Base-by-base conservation (phyloP, 2,113 vertebrate species). In the Ptilorrhoa leucosticta region DNA sequence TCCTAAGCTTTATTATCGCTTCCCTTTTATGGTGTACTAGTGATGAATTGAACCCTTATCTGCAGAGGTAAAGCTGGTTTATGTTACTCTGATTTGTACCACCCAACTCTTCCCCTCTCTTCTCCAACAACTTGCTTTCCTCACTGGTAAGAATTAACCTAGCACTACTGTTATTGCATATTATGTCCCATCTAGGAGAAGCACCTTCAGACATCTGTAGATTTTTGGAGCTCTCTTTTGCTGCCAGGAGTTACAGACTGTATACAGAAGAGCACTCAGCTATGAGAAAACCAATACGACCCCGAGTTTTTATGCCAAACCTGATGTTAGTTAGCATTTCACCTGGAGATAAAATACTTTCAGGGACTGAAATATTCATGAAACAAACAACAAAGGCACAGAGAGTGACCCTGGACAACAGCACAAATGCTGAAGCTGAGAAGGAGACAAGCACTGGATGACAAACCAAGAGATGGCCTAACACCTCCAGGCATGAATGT, bases 311-410 rank as follows among this genome's bases (percentile, higher is more conserved):
- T 78, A 75, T 54, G 33, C 21, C 30, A 63, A 42, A 81, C 22
- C 16, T 19, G 2, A n/a, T 23, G 31, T 24, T 77, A 88, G 40
- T 57, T 24, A 44, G 35, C 50, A 87, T 80, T 88, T 76, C 66
- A 86, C 31, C 20, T 50, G 21, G 44, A 85, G 35, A 90, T 56
- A 76, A 83, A 80, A 80, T 24, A 92, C n/a, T 76, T 86, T 40
- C 37, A 54, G 58, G 9, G n/a, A 86, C 40, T 78, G 26, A 87
- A 95, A 94, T 83, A 95, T 54, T 77, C 83, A 93, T 50, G 42
- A 87, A 73, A 45, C 37, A 90, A 86, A 48, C n/a, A 72, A 68
- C 26, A 76, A 81, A 89, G 50, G 69, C 69, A 84, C 18, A 42
- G 37, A n/a, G 19, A 89, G 18, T 16, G 35, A 92, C 58, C n/a